Evolutionary conservation across 1,140 invertebrate species (phyloP), one percentile per base, ranked within the genome.

Genomic region (Bombus breviceps): DNA sequence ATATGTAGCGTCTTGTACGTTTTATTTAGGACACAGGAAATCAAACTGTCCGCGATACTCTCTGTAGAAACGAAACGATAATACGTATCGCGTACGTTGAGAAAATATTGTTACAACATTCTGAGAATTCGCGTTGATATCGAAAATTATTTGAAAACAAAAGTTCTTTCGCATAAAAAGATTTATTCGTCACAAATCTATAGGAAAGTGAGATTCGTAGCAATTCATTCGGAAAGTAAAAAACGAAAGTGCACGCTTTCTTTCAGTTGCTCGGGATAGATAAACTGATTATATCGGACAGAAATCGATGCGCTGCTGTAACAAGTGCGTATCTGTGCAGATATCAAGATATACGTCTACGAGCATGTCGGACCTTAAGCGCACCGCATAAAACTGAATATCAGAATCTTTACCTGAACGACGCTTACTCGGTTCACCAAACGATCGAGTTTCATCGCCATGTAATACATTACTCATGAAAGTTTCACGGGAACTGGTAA

Each of bases 401-500:
- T 72, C 83, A 47, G 37, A 43, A 37, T 22, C 62, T 57, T 18
- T 41, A 41, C 9, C 43, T 25, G 25, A 34, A 53, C 34, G 22
- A 43, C 37, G 15, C 41, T 57, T 68, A 57, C 77, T 37, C 68
- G 22, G 10, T 41, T 69, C 47, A 18, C 68, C 57, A 69, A 78
- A 69, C 22, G 62, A 69, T 57, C 73, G 28, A 32, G 34, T 47
- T 80, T 73, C 53, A 41, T 53, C 34, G 37, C 32, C 37, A 43
- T 32, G 32, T 64, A 25, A 62, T 73, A 72, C 32, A 39, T 73
- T 73, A 57, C 62, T 57, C 68, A 39, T 6, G 25, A 43, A 41
- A 37, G 1, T 72, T 85, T 72, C 47, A 85, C 34, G 77, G 32
- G 47, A n/a, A 62, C 66, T 72, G 53, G 77, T 80, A 85, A 85